Conservation (phyloP, 1,140 invertebrate genomes). For the Eumaeus atala region DNA sequence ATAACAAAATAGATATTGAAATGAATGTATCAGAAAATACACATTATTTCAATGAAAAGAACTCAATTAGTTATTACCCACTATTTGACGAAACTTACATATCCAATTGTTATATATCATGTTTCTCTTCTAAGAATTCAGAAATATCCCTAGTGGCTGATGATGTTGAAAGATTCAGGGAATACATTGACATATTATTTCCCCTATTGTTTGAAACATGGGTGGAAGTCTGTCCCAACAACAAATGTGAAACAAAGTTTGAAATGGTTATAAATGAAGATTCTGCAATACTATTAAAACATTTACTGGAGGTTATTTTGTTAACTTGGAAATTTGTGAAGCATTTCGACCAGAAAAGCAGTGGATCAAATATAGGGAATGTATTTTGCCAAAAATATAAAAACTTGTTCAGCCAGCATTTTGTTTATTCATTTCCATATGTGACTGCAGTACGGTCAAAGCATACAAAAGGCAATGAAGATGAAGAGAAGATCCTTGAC, state of each 20-base stretch:
- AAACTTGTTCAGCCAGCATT: conserved; percentile 65
- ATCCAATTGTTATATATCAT: conserved; percentile 41
- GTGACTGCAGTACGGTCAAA: conserved; percentile 44
- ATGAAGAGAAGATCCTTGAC: conserved; percentile 56
- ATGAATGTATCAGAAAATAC: conserved; percentile 23
- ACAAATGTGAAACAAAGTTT: conserved; percentile 38
- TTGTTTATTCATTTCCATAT: conserved; percentile 75
- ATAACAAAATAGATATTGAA: conserved; percentile 33
- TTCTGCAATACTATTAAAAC: conserved; percentile 74
- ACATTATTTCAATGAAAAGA: conserved; percentile 31
- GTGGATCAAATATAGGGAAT: conserved; percentile 46
- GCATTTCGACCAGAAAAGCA: conserved; percentile 40
- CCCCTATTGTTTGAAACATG: conserved; percentile 84
- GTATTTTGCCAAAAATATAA: conserved; percentile 74
- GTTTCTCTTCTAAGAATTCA: conserved; percentile 46
- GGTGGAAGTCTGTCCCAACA: conserved; percentile 79
- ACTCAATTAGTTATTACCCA: conserved; percentile 38
- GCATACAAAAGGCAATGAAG: conserved; percentile 30
- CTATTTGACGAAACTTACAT: conserved; percentile 45
- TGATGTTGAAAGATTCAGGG: conserved; percentile 63
- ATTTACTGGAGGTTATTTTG: conserved; percentile 74
- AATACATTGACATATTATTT: conserved; percentile 77
- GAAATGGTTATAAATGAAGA: conserved; percentile 73
- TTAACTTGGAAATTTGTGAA: conserved; percentile 74
- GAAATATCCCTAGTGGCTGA: conserved; percentile 40